Evolutionary conservation across 2,113 vertebrate species (phyloP).

Genomic region (Poeciliopsis prolifica): DNA sequence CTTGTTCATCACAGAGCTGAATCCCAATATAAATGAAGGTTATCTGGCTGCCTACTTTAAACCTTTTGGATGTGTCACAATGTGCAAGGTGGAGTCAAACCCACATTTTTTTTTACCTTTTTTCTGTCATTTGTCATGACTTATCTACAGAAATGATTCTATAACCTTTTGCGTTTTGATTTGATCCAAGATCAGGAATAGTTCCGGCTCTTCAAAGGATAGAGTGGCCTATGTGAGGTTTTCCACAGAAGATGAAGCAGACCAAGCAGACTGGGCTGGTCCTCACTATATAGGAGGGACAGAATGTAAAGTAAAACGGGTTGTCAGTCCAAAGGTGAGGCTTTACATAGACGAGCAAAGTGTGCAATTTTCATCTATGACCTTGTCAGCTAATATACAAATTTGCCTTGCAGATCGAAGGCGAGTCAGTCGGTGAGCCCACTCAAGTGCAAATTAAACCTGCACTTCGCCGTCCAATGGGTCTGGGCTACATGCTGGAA

Average conservation of each 20-base stretch:
- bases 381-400: neutral
- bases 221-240: slow-evolving; percentile 58
- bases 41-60: slow-evolving; percentile 57
- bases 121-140: neutral
- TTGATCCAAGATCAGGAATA: slow-evolving; percentile 50
- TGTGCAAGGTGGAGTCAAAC: slow-evolving; percentile 51
- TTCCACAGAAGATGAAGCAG: slow-evolving; percentile 56
- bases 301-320: slow-evolving; percentile 41
- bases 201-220: neutral
- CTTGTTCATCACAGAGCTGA: slow-evolving; percentile 51
- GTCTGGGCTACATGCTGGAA: slow-evolving; percentile 66
- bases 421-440: neutral
- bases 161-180: neutral
- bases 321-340: slow-evolving; percentile 66
- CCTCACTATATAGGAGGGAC: slow-evolving; percentile 58
- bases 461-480: slow-evolving; percentile 26
- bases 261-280: slow-evolving; percentile 48
- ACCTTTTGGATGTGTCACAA: slow-evolving; percentile 56
- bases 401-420: slow-evolving; percentile 35
- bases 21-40: slow-evolving; percentile 50
- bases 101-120: neutral
- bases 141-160: neutral
- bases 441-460: fast-evolving
- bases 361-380: neutral
- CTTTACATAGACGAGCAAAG: neutral